phyloP scores from a whole-genome alignment of 2,888 invertebrate species.

The Chymomyza procnemis region DNA sequence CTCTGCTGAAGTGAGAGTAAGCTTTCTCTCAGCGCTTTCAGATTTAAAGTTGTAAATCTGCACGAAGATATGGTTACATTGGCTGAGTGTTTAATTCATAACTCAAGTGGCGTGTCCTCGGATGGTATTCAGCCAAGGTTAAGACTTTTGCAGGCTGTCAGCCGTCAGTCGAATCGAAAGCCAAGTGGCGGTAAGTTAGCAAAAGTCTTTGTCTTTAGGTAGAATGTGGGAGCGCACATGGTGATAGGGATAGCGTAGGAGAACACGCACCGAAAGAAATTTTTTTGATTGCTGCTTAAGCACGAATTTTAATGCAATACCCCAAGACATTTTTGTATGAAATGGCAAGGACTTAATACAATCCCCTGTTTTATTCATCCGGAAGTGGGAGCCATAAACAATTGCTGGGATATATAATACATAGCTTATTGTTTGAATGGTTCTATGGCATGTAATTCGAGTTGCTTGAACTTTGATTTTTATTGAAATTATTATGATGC shows the following conservation, averaged over 20 bases:
- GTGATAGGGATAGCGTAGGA: background rate
- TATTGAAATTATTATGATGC: background rate
- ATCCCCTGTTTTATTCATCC: background rate
- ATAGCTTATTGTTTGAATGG: background rate
- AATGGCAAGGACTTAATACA: background rate
- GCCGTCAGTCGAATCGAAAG: background rate
- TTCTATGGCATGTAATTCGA: background rate
- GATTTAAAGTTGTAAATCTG: constrained; percentile 44
- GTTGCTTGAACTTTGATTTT: background rate
- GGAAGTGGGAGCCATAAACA: constrained; percentile 31
- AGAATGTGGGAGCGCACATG: background rate
- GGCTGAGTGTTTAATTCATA: constrained; percentile 55
- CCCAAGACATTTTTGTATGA: background rate
- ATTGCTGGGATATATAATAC: constrained; percentile 40
- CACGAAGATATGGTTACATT: constrained; percentile 34
- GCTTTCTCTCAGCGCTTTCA: constrained; percentile 34
- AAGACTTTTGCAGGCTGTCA: constrained; percentile 41
- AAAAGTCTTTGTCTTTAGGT: background rate
- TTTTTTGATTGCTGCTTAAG: constrained; percentile 47
- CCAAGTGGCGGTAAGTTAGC: background rate
- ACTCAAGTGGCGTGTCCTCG: constrained; percentile 68
- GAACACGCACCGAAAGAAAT: constrained; percentile 13
- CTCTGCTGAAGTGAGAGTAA: constrained; percentile 5
- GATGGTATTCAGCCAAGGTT: constrained; percentile 64
- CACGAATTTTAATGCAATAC: constrained; percentile 44